Base-by-base conservation (phyloP, 2,113 vertebrate genomes). In the Lasiurus cinereus region DNA sequence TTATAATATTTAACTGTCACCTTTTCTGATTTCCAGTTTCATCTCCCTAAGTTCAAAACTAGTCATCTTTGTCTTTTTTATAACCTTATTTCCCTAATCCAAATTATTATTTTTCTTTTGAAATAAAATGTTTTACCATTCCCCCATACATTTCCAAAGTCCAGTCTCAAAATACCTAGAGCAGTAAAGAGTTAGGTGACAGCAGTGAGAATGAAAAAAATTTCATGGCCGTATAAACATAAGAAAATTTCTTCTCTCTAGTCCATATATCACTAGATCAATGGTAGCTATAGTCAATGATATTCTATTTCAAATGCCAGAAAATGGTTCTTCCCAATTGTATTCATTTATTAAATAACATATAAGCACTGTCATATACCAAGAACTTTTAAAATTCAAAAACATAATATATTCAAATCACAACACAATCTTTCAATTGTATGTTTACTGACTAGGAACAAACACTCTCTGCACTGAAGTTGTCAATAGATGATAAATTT, bases 361-460 rank as follows among this genome's bases (percentile, higher is more conserved):
- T 79, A 72, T 94, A 62, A 76, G 94, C 92, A 79, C 0, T 59
- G 6, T 76, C 46, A 83, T 36, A 67, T 24, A 52, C 12, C n/a
- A 93, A 87, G 50, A 91, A 73, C 39, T 19, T 52, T 76, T 88
- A 21, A 88, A 86, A 66, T 70, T 77, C 6, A 52, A 96, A 77
- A 78, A 69, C 7, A 15, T 64, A 10, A 19, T 36, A 76, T 88
- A 79, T 93, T 91, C 54, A 88, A 83, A 91, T 69, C 36, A 69
- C 31, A 82, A 46, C 21, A 48, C 19, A 72, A 92, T 36, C 43
- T 62, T 73, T 88, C 82, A 95, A 54, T 2, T 83, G 13, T 43
- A 10, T 67, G 16, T 94, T 50, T 91, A 80, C 1, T n/a, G 74
- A 90, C 64, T 29, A 83, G 74, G 56, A 86, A 78, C 24, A 94